These are phyloP conservation scores for Latrodectus elegans DNA, from an alignment of 2,888 invertebrate genomes.

Conservation along the genomic window DNA sequence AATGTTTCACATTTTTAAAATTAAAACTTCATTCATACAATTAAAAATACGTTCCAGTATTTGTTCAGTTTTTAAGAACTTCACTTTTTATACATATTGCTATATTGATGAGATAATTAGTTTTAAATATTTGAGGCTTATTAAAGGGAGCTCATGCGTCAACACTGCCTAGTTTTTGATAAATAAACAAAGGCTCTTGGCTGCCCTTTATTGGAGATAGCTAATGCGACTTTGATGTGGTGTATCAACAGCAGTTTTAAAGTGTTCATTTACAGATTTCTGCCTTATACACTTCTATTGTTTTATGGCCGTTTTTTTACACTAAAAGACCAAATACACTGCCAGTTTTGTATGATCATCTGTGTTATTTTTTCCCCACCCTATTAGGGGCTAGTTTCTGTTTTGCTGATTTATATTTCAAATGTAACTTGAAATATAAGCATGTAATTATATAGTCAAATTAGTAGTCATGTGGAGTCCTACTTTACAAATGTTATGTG, in stretches of 20 bases:
- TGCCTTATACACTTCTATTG: constrained; percentile 51
- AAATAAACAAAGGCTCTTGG: neutral
- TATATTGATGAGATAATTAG: neutral
- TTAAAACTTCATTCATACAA: neutral
- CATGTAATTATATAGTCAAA: constrained; percentile 34
- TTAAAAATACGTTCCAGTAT: neutral
- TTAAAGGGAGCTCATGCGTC: neutral
- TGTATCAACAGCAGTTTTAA: constrained; percentile 14
- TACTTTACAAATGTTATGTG: constrained; percentile 28
- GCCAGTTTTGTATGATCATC: constrained; percentile 47
- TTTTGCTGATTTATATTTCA: constrained; percentile 6
- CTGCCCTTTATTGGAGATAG: neutral
- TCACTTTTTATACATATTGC: constrained; percentile 15
- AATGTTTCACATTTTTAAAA: neutral
- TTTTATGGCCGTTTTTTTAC: constrained; percentile 44
- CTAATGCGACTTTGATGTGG: constrained; percentile 1
- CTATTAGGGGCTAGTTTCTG: constrained; percentile 12
- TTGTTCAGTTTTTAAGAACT: constrained; percentile 5
- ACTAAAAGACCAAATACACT: constrained; percentile 50
- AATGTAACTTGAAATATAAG: neutral
- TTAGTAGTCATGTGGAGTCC: constrained; percentile 46
- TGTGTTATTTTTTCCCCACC: constrained; percentile 8
- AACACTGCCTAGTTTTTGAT: constrained; percentile 19
- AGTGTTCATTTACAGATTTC: constrained; percentile 61
- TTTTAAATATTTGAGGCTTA: neutral